phyloP scores from a whole-genome alignment of 1,140 invertebrate genomes.

The Dryas iulia region DNA sequence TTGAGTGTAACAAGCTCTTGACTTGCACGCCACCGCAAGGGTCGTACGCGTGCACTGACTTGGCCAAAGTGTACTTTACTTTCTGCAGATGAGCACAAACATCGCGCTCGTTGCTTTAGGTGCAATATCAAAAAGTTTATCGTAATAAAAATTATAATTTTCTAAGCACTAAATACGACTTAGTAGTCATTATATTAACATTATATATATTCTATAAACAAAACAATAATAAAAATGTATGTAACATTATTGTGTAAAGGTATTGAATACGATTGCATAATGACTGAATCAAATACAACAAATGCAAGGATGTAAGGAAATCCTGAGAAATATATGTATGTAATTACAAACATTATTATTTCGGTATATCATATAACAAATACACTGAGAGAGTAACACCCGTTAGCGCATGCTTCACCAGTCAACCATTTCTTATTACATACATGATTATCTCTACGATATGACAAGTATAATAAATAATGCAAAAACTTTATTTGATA shows the following conservation, averaged over 20 bases:
- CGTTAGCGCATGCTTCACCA: slow-evolving; percentile 67
- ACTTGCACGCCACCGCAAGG: slow-evolving; percentile 38
- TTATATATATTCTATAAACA: too few relatives aligned
- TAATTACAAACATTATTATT: slow-evolving; percentile 51
- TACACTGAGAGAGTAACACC: slow-evolving; percentile 63
- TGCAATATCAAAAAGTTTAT: slow-evolving; percentile 33
- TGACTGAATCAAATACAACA: too few relatives aligned
- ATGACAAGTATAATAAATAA: not conserved
- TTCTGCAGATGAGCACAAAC: slow-evolving; percentile 44
- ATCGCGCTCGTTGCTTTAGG: slow-evolving; percentile 32
- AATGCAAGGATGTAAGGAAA: slow-evolving; percentile 35
- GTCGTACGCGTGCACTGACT: slow-evolving; percentile 36
- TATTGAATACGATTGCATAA: not conserved
- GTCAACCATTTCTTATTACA: slow-evolving; percentile 60
- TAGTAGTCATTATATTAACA: too few relatives aligned
- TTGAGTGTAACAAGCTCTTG: slow-evolving; percentile 66
- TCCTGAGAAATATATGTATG: slow-evolving; percentile 42
- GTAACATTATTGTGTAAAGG: not conserved
- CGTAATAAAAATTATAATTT: slow-evolving; percentile 10
- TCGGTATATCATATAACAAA: slow-evolving; percentile 58
- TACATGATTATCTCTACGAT: not conserved
- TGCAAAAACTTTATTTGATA: not conserved
- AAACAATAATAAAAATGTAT: too few relatives aligned
- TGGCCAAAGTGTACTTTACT: slow-evolving; percentile 43
- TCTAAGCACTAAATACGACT: not conserved